A percentile compares a stretch with the other conserved stretches of the same genome.
Conservation (phyloP, 2,888 invertebrate genomes). For the Dicranocentrus wangi region DNA sequence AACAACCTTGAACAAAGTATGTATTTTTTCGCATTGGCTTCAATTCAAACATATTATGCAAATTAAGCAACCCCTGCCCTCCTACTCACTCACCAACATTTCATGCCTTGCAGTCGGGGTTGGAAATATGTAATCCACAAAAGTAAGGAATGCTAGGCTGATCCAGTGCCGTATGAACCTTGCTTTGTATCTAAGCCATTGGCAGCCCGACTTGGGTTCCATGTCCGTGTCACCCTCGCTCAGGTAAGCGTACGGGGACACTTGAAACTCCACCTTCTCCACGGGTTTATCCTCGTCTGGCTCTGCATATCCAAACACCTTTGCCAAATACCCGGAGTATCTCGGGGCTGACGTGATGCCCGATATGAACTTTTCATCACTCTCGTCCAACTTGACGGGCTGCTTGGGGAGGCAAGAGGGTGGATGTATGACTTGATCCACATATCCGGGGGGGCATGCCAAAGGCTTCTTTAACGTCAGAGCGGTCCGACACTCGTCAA, state of each 20-base stretch:
- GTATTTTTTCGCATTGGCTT: not conserved
- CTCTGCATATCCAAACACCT: constrained; percentile 63
- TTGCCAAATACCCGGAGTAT: constrained; percentile 64
- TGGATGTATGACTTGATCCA: constrained; percentile 34
- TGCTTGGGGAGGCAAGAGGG: constrained; percentile 19
- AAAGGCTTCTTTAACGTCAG: constrained; percentile 40
- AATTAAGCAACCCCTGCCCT: not conserved
- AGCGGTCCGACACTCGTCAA: constrained; percentile 35
- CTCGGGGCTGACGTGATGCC: constrained; percentile 54
- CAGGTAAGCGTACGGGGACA: constrained; percentile 39
- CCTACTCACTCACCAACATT: not conserved
- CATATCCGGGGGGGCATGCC: constrained; percentile 54
- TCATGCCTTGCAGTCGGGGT: not conserved
- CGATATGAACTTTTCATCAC: constrained; percentile 59
- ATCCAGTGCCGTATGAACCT: constrained; percentile 22
- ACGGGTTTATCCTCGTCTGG: constrained; percentile 31
- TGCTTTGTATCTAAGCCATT: constrained; percentile 25
- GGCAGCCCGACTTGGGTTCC: constrained; percentile 3
- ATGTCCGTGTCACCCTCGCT: constrained; percentile 38
- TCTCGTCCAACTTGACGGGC: constrained; percentile 32
- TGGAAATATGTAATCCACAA: constrained; percentile 45
- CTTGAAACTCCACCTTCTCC: constrained; percentile 43
- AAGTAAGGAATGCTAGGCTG: not conserved
- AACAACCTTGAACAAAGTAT: too few relatives aligned
- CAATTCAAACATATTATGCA: too few relatives aligned